Evolutionary conservation across 2,797 vertebrate genomes (phyloP), one percentile per base, ranked within the genome.

Genomic region (Neopelma chrysocephalum): DNA sequence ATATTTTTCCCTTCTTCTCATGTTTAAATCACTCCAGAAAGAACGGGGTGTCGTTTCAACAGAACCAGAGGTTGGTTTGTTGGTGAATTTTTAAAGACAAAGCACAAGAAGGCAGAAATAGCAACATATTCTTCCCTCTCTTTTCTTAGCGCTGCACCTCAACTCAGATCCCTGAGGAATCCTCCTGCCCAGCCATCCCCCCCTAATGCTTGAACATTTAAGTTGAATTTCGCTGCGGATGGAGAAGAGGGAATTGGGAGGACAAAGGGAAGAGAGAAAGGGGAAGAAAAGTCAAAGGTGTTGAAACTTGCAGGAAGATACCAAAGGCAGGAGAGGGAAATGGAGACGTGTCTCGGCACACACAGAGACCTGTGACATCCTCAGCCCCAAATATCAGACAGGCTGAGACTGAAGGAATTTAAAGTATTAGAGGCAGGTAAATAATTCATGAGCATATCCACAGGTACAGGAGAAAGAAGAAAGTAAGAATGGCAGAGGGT

Each of bases 401-500:
- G 8, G 5, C 10, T 42, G 79, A 60, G 36, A n/a, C 31, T 69
- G 10, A 1, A 21, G 50, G 45, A n/a, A 9, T 29, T 43, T 12
- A 15, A 45, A 62, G 77, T 18, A 26, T 58, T 21, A 32, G 32
- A 73, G 20, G 12, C 5, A 48, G 45, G 56, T 20, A 54, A 82
- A 38, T 42, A 76, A 86, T 20, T 36, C 14, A 26, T 13, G 31
- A 56, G 36, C 32, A 8, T 69, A 34, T 29, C 19, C 36, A 10
- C 17, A 36, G 32, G 20, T 2, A 16, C 16, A 38, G 48, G 18
- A 56, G 15, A 15, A 25, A 64, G 64, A 23, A 20, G 10, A 27
- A 1, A 32, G 7, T 4, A 15, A 23, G 34, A 64, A 50, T 0
- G 5, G 50, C 10, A 13, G 0, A 15, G 0, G 2, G 17, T 13